A percentile compares a stretch with the other conserved stretches of the same genome.
phyloP scores from a whole-genome alignment of 2,113 vertebrate genomes.

The Marcusenius ussheri region DNA sequence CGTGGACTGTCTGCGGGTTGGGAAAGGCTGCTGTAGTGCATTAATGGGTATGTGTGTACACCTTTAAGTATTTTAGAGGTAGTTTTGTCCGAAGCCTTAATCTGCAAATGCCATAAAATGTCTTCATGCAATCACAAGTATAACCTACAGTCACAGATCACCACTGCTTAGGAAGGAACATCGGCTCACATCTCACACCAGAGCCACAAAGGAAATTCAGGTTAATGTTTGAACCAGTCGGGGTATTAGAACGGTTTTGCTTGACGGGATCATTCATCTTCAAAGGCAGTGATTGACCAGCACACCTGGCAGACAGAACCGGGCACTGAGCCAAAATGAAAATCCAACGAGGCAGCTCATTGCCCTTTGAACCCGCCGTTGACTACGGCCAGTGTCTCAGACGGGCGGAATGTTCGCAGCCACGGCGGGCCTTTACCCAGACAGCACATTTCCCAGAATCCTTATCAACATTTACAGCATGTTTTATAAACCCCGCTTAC shows the following conservation, averaged over 20 bases:
- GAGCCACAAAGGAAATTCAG: constrained; percentile 54
- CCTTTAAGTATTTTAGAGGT: neutral
- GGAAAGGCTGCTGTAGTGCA: neutral
- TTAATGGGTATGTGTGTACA: neutral
- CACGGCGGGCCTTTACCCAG: constrained; percentile 24
- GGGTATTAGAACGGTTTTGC: constrained; percentile 58
- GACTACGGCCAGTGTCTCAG: constrained; percentile 27
- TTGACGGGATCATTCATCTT: constrained; percentile 71
- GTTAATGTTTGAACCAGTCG: constrained; percentile 71
- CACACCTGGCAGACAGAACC: constrained; percentile 55
- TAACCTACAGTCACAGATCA: neutral
- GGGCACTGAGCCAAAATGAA: constrained; percentile 55
- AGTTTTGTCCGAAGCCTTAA: neutral
- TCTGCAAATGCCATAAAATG: neutral
- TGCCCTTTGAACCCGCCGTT: constrained; percentile 43
- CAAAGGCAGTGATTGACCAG: constrained; percentile 61
- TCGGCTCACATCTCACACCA: constrained; percentile 29
- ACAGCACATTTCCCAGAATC: constrained; percentile 21
- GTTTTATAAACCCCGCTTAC: constrained; percentile 50
- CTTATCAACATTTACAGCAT: constrained; percentile 56
- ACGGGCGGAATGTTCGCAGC: constrained; percentile 26
- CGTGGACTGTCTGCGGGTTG: neutral
- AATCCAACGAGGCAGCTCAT: constrained; percentile 46
- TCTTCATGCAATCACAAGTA: neutral
- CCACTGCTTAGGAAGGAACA: too few relatives aligned